Conservation (phyloP, 1,140 invertebrate species). For the Brachionus sp. region DNA sequence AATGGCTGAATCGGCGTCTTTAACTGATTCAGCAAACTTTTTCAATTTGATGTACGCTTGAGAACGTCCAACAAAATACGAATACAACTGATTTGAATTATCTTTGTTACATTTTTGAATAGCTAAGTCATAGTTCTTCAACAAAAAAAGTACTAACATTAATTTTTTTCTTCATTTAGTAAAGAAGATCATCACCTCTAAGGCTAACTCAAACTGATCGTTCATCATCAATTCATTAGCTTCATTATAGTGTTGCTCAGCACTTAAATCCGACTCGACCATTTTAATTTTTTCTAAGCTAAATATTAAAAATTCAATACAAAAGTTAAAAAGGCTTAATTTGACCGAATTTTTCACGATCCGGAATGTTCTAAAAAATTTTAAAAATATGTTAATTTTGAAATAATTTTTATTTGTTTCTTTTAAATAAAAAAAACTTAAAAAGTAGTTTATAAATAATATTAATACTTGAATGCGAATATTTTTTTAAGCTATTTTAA, state of each 20-base stretch:
- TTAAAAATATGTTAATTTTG: not conserved
- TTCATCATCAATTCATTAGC: slow-evolving; percentile 33
- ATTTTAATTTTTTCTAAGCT: not conserved
- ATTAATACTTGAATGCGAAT: not conserved
- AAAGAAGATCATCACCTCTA: not conserved
- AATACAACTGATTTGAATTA: not conserved
- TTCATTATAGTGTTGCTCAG: not conserved
- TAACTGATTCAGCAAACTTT: not conserved
- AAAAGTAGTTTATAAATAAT: slow-evolving; percentile 7
- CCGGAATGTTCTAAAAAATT: not conserved
- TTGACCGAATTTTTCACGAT: slow-evolving; percentile 16
- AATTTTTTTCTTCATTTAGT: not conserved
- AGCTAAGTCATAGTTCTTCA: not conserved
- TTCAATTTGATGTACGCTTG: slow-evolving; percentile 25
- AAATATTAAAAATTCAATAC: not conserved
- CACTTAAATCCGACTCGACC: not conserved
- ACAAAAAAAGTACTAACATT: not conserved
- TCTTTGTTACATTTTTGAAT: slow-evolving; percentile 8
- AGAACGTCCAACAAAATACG: not conserved
- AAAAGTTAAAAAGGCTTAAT: not conserved
- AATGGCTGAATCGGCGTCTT: slow-evolving; percentile 37
- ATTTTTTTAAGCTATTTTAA: not conserved
- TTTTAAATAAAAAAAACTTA: not conserved
- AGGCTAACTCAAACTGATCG: slow-evolving; percentile 24
- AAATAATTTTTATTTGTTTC: slow-evolving; percentile 9